phyloP scores from a whole-genome alignment of 2,797 vertebrate species.

The Manis pentadactyla region DNA sequence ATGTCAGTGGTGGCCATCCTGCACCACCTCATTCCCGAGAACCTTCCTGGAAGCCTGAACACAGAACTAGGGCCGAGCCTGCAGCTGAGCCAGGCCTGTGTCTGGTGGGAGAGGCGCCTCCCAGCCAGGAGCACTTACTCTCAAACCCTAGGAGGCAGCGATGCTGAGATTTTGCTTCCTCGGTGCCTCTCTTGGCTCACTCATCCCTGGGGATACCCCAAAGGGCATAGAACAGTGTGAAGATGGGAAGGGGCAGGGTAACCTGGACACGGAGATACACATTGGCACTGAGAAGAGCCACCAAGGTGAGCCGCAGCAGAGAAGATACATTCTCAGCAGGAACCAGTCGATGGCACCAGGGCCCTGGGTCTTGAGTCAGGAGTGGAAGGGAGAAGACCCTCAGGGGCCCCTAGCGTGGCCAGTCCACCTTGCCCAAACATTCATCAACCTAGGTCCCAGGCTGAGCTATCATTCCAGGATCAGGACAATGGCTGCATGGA shows the following conservation, averaged over 20 bases:
- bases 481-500: background rate
- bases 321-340: background rate
- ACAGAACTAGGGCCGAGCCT: no score
- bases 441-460: background rate
- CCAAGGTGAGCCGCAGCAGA: background rate
- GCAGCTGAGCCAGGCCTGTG: no score
- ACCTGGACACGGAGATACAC: background rate
- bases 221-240: no score
- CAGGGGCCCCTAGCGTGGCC: background rate
- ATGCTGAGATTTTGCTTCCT: background rate
- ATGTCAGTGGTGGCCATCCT: background rate
- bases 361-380: background rate
- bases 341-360: background rate
- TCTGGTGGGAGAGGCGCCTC: background rate
- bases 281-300: background rate
- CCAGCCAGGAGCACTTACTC: no score
- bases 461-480: background rate
- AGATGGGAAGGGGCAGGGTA: background rate
- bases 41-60: background rate
- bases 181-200: background rate
- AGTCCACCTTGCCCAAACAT: background rate
- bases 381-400: background rate
- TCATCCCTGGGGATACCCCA: background rate
- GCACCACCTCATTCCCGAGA: rapidly evolving
- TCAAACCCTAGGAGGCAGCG: background rate